Conservation (phyloP, 2,888 invertebrate genomes). For the Eupithecia tripunctaria region DNA sequence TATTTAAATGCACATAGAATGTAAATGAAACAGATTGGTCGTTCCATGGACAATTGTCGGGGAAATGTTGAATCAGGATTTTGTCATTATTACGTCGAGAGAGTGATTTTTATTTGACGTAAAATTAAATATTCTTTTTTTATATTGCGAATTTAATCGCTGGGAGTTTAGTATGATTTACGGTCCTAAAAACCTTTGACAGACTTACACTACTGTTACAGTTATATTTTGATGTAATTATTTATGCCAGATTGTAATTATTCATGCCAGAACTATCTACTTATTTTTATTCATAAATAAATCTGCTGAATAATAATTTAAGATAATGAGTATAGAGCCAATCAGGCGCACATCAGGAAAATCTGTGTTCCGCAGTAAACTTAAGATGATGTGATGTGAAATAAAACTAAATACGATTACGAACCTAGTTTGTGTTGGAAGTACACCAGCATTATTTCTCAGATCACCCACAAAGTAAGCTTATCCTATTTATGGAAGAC, state of each 20-base stretch:
- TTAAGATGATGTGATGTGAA: neutral
- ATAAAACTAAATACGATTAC: neutral
- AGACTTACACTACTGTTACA: neutral
- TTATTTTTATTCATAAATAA: neutral
- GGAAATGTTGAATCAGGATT: neutral
- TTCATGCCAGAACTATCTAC: neutral
- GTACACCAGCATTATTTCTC: neutral
- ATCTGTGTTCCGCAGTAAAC: neutral
- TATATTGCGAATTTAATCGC: neutral
- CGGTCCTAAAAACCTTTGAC: neutral
- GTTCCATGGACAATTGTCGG: constrained; percentile 5
- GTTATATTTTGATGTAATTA: neutral
- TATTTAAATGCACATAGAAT: constrained; percentile 19
- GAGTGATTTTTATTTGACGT: neutral
- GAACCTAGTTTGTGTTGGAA: no score
- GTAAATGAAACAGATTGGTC: constrained; percentile 12
- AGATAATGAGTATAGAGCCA: neutral
- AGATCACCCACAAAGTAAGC: neutral
- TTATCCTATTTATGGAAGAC: neutral
- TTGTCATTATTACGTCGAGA: neutral
- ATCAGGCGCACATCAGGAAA: neutral
- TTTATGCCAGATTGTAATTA: neutral
- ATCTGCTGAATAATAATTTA: neutral
- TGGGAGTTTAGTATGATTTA: neutral
- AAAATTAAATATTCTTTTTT: neutral